phyloP scores from a whole-genome alignment of 2,797 vertebrate genomes.

The Halcyon badia region DNA sequence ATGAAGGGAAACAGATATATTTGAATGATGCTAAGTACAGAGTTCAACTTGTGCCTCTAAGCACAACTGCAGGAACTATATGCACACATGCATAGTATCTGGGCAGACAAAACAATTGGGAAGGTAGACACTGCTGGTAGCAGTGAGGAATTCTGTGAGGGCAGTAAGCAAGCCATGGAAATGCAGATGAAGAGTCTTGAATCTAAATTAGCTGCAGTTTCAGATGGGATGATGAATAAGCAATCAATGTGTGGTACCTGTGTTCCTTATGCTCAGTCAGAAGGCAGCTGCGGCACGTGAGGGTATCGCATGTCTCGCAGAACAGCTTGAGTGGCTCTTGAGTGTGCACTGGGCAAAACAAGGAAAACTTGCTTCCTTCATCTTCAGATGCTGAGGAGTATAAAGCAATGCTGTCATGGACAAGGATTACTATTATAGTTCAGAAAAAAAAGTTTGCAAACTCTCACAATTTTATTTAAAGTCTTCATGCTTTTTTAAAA shows the following conservation, averaged over 20 bases:
- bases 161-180: accelerated
- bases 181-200: too few relatives aligned
- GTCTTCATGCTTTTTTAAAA: not conserved
- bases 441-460: not conserved
- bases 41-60: not conserved
- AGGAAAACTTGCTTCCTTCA: constrained; percentile 34
- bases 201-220: not conserved
- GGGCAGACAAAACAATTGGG: not conserved
- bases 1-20: not conserved
- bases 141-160: not conserved
- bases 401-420: not conserved
- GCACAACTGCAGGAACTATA: not conserved
- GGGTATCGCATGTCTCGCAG: constrained; percentile 83
- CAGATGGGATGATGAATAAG: not conserved
- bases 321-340: constrained; percentile 81
- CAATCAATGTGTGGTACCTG: constrained; percentile 64
- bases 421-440: not conserved
- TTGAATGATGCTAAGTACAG: not conserved
- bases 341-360: constrained; percentile 78
- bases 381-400: constrained; percentile 69
- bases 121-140: not conserved
- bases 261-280: constrained; percentile 84
- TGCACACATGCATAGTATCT: not conserved
- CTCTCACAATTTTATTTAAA: not conserved
- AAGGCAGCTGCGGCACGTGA: constrained; percentile 80